Evolutionary conservation across 2,888 invertebrate species (phyloP), one percentile per base, ranked within the genome.

Genomic region (Agapostemon virescens): DNA sequence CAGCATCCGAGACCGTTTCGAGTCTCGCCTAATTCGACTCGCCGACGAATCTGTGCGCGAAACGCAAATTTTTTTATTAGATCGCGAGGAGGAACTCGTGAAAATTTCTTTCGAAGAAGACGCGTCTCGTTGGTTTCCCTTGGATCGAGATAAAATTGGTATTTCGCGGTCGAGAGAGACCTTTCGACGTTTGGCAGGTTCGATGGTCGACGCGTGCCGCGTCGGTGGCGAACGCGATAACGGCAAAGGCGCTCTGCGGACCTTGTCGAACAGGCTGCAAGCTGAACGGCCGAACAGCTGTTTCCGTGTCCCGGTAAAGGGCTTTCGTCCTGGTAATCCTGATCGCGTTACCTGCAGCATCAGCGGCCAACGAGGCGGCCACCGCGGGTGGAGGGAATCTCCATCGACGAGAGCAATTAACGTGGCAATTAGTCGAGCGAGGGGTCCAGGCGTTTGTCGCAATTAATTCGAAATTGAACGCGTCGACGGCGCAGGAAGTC

Each of bases 391-490:
- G 40, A 20, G 13, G 40, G 33, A 33, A 5, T 30, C 23, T 61
- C 42, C 70, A 76, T 74, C 80, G 71, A 66, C 81, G 83, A 83
- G 82, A 85, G 88, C 90, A 89, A 90, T 90, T 90, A 89, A 86
- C 89, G 87, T 85, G 82, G 78, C 88, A 88, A 90, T 90, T 89
- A 90, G 85, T 70, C 83, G 70, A 70, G 68, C 63, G 70, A 69
- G 68, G 74, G 82, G 64, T 69, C 74, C 69, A 74, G 83, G 73
- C 85, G 81, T 83, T 86, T 85, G 70, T 71, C 79, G 84, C 85
- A 88, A 90, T 90, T 87, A 89, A 87, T 88, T 79, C 84, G 88
- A 86, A 87, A 89, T 90, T 88, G 90, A 84, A 86, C 84, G 83
- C 69, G 76, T 72, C 84, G 81, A 63, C 77, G 74, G 67, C 52